Conservation (phyloP, 2,888 invertebrate species). For the Parnassius apollo region DNA sequence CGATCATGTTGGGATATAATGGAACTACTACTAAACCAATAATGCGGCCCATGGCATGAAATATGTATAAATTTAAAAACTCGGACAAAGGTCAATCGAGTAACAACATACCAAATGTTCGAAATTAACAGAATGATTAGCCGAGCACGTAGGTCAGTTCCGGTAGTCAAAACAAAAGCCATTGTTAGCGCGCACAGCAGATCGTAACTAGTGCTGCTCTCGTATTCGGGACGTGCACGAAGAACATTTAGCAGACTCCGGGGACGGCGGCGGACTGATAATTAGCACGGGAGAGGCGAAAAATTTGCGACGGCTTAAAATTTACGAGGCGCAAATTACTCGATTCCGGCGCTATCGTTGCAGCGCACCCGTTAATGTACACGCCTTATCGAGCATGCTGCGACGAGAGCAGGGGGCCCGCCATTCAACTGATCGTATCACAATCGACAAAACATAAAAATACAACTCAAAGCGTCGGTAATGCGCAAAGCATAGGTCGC, state of each 20-base stretch:
- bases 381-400: conserved; percentile 71
- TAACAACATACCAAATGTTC: conserved; percentile 33
- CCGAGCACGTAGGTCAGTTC: conserved; percentile 59
- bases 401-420: conserved; percentile 40
- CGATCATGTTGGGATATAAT: neutral
- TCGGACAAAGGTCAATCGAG: conserved; percentile 1
- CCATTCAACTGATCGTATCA: conserved; percentile 53
- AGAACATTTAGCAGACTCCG: conserved; percentile 75
- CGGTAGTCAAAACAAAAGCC: conserved; percentile 72
- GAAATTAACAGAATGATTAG: conserved; percentile 50
- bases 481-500: conserved; percentile 25
- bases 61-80: conserved; percentile 4
- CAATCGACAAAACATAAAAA: conserved; percentile 54
- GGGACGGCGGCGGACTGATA: conserved; percentile 76
- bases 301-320: conserved; percentile 80
- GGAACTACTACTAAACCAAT: conserved; percentile 1
- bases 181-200: conserved; percentile 67
- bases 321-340: conserved; percentile 81
- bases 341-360: conserved; percentile 75
- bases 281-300: conserved; percentile 76
- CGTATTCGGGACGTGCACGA: conserved; percentile 75
- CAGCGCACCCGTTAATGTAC: conserved; percentile 74
- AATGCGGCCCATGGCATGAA: conserved; percentile 1
- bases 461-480: conserved; percentile 25
- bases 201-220: conserved; percentile 64